phyloP scores from a whole-genome alignment of 2,113 vertebrate species.

The Reinhardtius hippoglossoides region DNA sequence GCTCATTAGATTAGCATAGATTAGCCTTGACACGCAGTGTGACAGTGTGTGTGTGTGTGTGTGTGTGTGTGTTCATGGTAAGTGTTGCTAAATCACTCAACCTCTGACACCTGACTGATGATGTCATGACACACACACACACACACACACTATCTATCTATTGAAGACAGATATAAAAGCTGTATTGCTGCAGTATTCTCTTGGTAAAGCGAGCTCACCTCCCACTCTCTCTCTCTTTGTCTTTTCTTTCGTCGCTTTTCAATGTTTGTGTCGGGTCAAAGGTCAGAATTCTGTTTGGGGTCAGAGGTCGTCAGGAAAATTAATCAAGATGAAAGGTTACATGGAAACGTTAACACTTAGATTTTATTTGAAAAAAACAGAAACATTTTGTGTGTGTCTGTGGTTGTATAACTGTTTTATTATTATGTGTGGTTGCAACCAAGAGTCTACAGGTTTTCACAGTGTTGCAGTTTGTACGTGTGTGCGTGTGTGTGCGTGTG shows the following conservation, averaged over 20 bases:
- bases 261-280: background rate
- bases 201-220: background rate
- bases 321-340: background rate
- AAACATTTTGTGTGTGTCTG: constrained; percentile 2
- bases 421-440: background rate
- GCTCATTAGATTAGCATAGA: constrained; percentile 65
- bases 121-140: constrained; percentile 47
- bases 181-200: background rate
- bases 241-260: background rate
- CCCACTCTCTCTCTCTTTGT: background rate
- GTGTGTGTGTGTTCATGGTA: constrained; percentile 39
- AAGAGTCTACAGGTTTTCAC: background rate
- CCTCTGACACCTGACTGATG: constrained; percentile 33
- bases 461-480: background rate
- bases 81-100: constrained; percentile 56
- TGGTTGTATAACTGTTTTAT: background rate
- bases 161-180: constrained; percentile 2
- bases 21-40: constrained; percentile 56
- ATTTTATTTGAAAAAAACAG: background rate
- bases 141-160: background rate
- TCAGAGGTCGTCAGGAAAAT: background rate
- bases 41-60: constrained; percentile 4
- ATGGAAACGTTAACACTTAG: background rate
- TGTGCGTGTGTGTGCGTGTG: background rate
- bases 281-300: background rate